These are phyloP conservation scores for Aricia agestis DNA, from an alignment of 1,140 invertebrate genomes.

Conservation along the genomic window DNA sequence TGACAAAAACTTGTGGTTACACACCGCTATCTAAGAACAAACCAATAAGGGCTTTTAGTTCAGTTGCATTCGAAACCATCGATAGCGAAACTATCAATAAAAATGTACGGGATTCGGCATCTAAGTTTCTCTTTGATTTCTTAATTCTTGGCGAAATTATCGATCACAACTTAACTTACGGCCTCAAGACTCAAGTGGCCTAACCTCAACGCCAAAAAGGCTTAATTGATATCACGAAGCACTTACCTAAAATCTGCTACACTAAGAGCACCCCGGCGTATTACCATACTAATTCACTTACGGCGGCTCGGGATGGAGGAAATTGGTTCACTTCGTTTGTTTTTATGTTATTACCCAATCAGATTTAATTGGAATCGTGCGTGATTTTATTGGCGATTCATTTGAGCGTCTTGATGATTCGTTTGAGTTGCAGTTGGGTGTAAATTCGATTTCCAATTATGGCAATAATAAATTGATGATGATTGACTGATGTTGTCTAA, in stretches of 20 bases:
- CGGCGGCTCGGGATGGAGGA: not conserved
- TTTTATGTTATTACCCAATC: not conserved
- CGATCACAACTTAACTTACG: too few relatives aligned
- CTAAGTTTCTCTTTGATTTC: too few relatives aligned
- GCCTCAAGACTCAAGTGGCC: too few relatives aligned
- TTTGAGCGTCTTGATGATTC: not conserved
- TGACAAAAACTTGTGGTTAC: not conserved
- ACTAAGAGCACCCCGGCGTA: not conserved
- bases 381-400: not conserved
- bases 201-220: not conserved
- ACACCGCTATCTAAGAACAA: too few relatives aligned
- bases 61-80: too few relatives aligned
- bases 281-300: slow-evolving; percentile 3
- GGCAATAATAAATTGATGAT: too few relatives aligned
- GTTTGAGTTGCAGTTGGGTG: not conserved
- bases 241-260: not conserved
- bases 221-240: not conserved
- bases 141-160: too few relatives aligned
- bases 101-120: too few relatives aligned
- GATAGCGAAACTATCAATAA: too few relatives aligned
- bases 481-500: too few relatives aligned
- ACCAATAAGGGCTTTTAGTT: too few relatives aligned
- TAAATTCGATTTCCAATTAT: not conserved
- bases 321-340: not conserved
- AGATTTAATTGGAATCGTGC: not conserved